Base-by-base conservation (phyloP, 2,797 vertebrate species). In the Ispidina picta region DNA sequence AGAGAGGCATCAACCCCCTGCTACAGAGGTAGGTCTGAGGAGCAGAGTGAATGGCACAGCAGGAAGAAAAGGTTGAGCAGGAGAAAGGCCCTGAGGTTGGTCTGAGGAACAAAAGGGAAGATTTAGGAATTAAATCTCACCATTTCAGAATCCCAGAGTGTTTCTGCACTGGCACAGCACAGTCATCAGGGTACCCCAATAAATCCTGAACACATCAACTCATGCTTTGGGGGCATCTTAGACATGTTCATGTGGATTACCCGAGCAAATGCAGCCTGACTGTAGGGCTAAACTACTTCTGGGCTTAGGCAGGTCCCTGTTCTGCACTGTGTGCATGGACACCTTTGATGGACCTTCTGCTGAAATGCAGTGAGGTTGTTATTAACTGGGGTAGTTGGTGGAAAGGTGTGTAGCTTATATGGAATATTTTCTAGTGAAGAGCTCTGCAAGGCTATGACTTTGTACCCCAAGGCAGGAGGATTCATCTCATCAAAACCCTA, bases 21-120 rank as follows among this genome's bases (percentile, higher is more conserved):
- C 66, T 46, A 41, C 7, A 2, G 7, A 48, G 56, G 43, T 8
- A 29, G 83, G 17, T 62, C 23, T 26, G 31, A 83, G 63, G 58
- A 69, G 79, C 14, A 44, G 41, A 59, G 35, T 0, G 0, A 68
- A 44, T 7, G 8, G 15, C 37, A 5, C 9, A 6, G 0, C 0
- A 48, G 55, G 43, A 86, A 78, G 8, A 20, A 77, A 66, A 73
- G 37, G 19, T 31, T 0, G 1, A 48, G 51, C 7, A 7, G 25
- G 15, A 83, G n/a, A 55, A 29, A 5, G 31, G 22, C 17, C 19
- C 33, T 0, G 1, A 16, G 9, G 23, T 8, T 51, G 46, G 2
- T 3, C 17, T 31, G 29, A 43, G 39, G 39, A 48, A 22, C 15
- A 73, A 73, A 39, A 44, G 15, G 60, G 46, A 41, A 12, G 31